Base-by-base conservation (phyloP, 2,888 invertebrate genomes). In the Apamea anceps region DNA sequence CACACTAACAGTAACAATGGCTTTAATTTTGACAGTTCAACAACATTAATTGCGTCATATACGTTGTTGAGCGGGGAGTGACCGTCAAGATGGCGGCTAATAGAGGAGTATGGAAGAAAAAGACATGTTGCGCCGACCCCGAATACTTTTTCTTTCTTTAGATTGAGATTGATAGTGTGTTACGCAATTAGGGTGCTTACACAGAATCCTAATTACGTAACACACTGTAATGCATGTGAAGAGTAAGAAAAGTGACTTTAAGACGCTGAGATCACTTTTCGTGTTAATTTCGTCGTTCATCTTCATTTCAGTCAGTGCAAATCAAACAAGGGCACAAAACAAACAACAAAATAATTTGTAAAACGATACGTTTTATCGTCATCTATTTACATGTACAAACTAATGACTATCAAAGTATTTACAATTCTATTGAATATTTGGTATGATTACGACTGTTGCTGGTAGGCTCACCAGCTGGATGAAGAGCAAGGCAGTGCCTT, bases 341-440 rank as follows among this genome's bases (percentile, higher is more conserved):
- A 80, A 85, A 79, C 54, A 72, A 68, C 54, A 70, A 72, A 79
- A 66, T 82, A 62, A 75, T 32, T 85, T 83, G 84, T 89, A 90
- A 90, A 91, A 90, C 88, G 77, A 88, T 87, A 87, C 79, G 76
- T 89, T 92, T 92, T 91, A 91, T 92, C 88, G 90, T 82, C 81
- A 79, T 85, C 71, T 89, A 89, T 90, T 86, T 89, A 90, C 85
- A 90, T 90, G 85, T 89, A 96, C 94, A 96, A 89, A 90, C 95
- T 96, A 96, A 93, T 96, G 95, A 95, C 96, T 96, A 96, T 94
- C 82, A 90, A 87, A 90, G 89, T 95, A 96, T 96, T 96, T 96
- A 96, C 96, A 97, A 89, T 88, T 92, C 93, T 95, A 95, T 94
- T 95, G 94, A 95, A 94, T 96, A 96, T 96, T 96, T 96, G 96